These are phyloP conservation scores for Cydia fagiglandana DNA, from an alignment of 1,140 invertebrate species.

Conservation along the genomic window DNA sequence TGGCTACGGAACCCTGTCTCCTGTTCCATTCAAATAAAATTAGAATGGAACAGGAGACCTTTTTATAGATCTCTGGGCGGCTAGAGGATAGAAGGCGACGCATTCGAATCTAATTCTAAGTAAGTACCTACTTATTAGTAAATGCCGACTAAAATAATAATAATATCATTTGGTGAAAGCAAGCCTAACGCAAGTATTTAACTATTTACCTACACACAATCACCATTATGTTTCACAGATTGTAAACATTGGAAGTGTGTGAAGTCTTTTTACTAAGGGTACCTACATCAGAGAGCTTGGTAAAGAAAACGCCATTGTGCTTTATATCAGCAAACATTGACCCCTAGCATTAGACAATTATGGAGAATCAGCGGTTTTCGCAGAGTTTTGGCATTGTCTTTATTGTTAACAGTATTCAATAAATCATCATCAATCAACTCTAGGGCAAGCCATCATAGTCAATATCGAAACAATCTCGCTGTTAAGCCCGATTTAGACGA, in stretches of 20 bases:
- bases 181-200: background rate
- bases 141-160: background rate
- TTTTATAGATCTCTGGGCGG: too few species aligned
- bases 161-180: background rate
- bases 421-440: background rate
- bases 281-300: background rate
- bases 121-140: background rate
- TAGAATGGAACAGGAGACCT: too few species aligned
- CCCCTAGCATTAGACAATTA: background rate
- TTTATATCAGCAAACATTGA: background rate
- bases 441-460: background rate
- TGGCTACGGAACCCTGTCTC: too few species aligned
- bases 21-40: too few species aligned
- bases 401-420: background rate
- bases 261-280: conserved; percentile 10
- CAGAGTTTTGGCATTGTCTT: background rate
- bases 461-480: background rate
- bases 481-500: too few species aligned
- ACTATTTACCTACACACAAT: conserved; percentile 8
- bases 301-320: conserved; percentile 9
- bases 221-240: conserved; percentile 6
- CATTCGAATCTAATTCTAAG: background rate
- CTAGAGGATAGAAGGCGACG: too few species aligned
- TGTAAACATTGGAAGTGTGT: conserved; percentile 13
- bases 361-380: background rate